Percentiles rank a stretch among this genome's conserved stretches.
phyloP scores from a whole-genome alignment of 2,888 invertebrate species.

The Drosophila neotestacea region DNA sequence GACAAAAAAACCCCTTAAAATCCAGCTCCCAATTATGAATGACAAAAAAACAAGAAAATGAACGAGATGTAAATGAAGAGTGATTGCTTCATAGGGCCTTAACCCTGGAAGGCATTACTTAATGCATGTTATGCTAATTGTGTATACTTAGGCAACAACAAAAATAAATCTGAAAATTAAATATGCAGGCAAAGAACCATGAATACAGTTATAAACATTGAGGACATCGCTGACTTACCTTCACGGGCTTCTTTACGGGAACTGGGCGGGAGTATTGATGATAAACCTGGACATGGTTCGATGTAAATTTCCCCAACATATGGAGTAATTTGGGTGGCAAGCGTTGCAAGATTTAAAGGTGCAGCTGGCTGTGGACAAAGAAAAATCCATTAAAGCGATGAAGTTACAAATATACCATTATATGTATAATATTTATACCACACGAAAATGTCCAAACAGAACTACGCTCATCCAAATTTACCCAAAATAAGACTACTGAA shows the following conservation, averaged over 20 bases:
- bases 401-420: constrained; percentile 5
- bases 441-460: too few relatives aligned
- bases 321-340: constrained; percentile 32
- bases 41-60: constrained; percentile 49
- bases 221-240: constrained; percentile 63
- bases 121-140: constrained; percentile 69
- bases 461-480: too few relatives aligned
- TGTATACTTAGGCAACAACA: constrained; percentile 68
- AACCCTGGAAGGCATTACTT: constrained; percentile 37
- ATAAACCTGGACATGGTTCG: constrained; percentile 83
- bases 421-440: too few relatives aligned
- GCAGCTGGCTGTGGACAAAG: constrained; percentile 1
- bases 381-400: constrained; percentile 1
- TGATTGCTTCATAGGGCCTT: constrained; percentile 29
- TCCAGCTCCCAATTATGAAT: constrained; percentile 51
- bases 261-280: constrained; percentile 82
- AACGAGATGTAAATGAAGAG: constrained; percentile 32
- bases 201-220: constrained; percentile 12
- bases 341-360: constrained; percentile 11
- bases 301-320: constrained; percentile 84
- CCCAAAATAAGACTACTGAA: constrained; percentile 1
- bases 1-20: constrained; percentile 20
- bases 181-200: constrained; percentile 39
- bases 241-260: constrained; percentile 80
- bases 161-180: constrained; percentile 49